phyloP scores from a whole-genome alignment of 2,888 invertebrate genomes.

The Calameuta filiformis region DNA sequence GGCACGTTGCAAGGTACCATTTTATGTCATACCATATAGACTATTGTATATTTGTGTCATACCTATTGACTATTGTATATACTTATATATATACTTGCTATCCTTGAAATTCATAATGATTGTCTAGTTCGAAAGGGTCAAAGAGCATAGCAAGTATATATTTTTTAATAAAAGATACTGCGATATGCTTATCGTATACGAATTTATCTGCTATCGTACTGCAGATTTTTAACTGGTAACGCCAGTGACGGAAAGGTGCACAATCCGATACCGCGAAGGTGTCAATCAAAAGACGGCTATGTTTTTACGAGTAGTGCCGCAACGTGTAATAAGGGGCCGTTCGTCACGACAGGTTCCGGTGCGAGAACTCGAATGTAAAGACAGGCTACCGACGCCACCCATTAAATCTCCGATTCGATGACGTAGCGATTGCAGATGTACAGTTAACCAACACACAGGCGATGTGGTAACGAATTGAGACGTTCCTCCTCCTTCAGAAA shows the following conservation, averaged over 20 bases:
- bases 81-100: too few relatives aligned
- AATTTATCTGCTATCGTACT: not conserved
- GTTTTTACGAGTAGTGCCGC: conserved; percentile 4
- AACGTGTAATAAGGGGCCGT: conserved; percentile 11
- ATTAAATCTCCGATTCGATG: conserved; percentile 5
- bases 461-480: not conserved
- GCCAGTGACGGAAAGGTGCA: not conserved
- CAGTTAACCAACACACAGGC: not conserved
- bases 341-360: conserved; percentile 5
- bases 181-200: not conserved
- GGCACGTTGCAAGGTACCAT: too few relatives aligned
- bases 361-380: not conserved
- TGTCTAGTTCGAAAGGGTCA: too few relatives aligned
- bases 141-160: too few relatives aligned
- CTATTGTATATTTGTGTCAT: too few relatives aligned
- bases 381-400: not conserved
- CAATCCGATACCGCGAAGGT: not conserved
- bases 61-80: too few relatives aligned
- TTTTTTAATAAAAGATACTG: not conserved
- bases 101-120: too few relatives aligned
- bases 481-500: not conserved
- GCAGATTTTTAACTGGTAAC: not conserved
- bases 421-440: conserved; percentile 4
- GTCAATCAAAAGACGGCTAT: conserved; percentile 4
- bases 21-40: too few relatives aligned